These are phyloP conservation scores for Muricea muricata DNA, from an alignment of 92 coral and sea anemone genomes.

Conservation along the genomic window DNA sequence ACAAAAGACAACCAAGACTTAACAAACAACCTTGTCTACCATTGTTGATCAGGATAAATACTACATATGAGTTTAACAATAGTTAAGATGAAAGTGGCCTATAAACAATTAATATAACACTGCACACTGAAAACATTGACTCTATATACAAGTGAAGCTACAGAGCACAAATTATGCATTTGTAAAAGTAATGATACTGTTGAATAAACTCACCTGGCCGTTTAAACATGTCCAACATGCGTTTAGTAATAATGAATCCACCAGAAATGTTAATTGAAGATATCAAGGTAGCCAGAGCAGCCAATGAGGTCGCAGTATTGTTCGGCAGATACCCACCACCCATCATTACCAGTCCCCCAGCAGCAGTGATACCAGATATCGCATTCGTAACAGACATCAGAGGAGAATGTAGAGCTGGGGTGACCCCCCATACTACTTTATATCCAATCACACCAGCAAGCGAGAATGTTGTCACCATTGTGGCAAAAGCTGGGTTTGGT, in stretches of 20 bases:
- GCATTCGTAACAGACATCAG: conserved; percentile 99
- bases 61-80: no score
- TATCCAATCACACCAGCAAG: conserved; percentile 99
- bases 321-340: conserved; percentile 86
- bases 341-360: conserved; percentile 98
- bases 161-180: no score
- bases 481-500: conserved; percentile 95
- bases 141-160: no score
- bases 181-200: not conserved
- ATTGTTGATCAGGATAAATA: no score
- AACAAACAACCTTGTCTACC: no score
- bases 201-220: conserved; percentile 77
- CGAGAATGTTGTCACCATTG: conserved; percentile 98
- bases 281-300: conserved; percentile 87
- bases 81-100: no score
- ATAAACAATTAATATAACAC: no score
- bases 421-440: conserved; percentile 99
- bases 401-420: conserved; percentile 98
- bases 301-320: conserved; percentile 83
- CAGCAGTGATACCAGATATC: conserved; percentile 97
- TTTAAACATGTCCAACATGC: conserved; percentile 99
- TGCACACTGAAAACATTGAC: no score
- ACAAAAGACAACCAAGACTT: no score
- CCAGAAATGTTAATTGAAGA: conserved; percentile 98
- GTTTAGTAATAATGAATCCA: conserved; percentile 96